Evolutionary conservation across 2,888 invertebrate genomes (phyloP).

Genomic region (Axea sp.): DNA sequence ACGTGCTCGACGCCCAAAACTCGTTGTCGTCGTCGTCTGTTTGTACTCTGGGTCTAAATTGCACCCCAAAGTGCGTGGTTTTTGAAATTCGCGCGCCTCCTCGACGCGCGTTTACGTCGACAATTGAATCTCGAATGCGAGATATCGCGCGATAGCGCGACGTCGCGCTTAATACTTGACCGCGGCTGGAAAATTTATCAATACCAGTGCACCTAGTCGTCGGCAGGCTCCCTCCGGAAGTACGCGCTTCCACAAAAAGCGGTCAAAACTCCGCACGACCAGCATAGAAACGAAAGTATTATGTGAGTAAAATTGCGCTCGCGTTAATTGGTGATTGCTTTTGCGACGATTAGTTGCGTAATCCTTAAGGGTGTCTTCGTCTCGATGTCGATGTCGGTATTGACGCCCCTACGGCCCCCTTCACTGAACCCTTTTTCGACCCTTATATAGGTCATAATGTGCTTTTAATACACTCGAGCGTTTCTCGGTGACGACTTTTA

Average conservation of each 20-base stretch:
- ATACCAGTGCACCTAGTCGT: conserved; percentile 73
- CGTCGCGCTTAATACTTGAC: conserved; percentile 66
- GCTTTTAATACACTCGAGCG: too few species aligned
- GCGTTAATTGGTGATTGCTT: neutral
- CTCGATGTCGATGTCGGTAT: conserved; percentile 35
- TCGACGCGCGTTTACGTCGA: conserved; percentile 53
- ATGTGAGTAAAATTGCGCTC: conserved; percentile 53
- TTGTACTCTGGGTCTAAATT: neutral
- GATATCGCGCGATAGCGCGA: conserved; percentile 66
- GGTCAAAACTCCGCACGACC: conserved; percentile 42
- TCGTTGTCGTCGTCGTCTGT: neutral
- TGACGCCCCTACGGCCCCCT: conserved; percentile 17
- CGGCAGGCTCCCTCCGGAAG: conserved; percentile 72
- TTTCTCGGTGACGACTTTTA: too few species aligned
- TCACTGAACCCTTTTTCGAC: conserved; percentile 10
- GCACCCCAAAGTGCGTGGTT: conserved; percentile 28
- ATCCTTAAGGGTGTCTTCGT: conserved; percentile 14
- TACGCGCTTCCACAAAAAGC: conserved; percentile 63
- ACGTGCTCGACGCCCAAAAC: conserved; percentile 18
- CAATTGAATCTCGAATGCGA: conserved; percentile 60
- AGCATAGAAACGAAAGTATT: conserved; percentile 35
- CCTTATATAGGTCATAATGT: conserved; percentile 24
- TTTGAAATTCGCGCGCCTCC: conserved; percentile 60
- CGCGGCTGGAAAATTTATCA: conserved; percentile 75
- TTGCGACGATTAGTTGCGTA: conserved; percentile 14